Evolutionary conservation across 64 coral and sea anemone genomes (phyloP).

Genomic region (Dendrophyllia cribrosa): DNA sequence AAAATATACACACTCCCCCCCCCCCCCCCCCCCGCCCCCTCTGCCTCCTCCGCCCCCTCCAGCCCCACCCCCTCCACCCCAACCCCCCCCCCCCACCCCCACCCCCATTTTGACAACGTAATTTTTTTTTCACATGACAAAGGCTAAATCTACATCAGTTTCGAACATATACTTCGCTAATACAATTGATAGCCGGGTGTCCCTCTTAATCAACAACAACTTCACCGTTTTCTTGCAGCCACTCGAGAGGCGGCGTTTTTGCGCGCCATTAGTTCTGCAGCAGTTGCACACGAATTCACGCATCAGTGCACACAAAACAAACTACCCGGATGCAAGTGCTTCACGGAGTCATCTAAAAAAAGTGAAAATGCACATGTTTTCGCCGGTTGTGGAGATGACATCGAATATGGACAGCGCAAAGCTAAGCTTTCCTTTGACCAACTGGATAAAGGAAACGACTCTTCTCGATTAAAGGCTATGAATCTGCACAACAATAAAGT

Average conservation of each 20-base stretch:
- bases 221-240: conserved; percentile 21
- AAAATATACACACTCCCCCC: too few relatives aligned
- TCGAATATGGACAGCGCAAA: conserved; percentile 60
- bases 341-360: too few relatives aligned
- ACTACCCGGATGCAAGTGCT: conserved; percentile 7
- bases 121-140: too few relatives aligned
- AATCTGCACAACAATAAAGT: conserved; percentile 84
- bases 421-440: conserved; percentile 56
- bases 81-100: too few relatives aligned
- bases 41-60: too few relatives aligned
- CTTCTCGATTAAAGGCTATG: conserved; percentile 18
- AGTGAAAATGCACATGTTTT: too few relatives aligned
- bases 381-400: conserved; percentile 64
- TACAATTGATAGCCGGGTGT: too few relatives aligned
- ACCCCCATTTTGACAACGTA: too few relatives aligned
- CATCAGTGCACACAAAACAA: not conserved
- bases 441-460: conserved; percentile 22
- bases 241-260: conserved; percentile 17
- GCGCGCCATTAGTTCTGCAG: conserved; percentile 4
- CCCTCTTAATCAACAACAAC: not conserved
- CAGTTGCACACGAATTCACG: conserved; percentile 3
- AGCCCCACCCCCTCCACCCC: too few relatives aligned
- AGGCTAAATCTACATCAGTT: too few relatives aligned
- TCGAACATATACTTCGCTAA: too few relatives aligned
- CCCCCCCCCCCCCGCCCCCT: too few relatives aligned